Conservation (phyloP, 2,888 invertebrate species). For the Caenorhabditis wallacei region DNA sequence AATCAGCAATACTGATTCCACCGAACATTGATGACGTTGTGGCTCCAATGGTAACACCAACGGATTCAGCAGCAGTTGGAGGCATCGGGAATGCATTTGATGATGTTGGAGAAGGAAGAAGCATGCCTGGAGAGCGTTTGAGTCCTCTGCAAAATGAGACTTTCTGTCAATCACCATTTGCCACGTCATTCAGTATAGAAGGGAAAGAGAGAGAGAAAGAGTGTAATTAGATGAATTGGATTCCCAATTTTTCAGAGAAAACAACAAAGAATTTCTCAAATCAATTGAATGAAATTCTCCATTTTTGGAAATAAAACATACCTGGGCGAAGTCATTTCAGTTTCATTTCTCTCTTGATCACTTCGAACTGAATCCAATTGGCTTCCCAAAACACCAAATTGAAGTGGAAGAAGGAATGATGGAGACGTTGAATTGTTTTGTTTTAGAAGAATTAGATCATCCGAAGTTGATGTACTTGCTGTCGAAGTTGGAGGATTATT, state of each 20-base stretch:
- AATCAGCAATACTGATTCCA: constrained; percentile 35
- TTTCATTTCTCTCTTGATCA: constrained; percentile 55
- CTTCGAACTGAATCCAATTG: constrained; percentile 56
- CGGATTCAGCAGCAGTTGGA: constrained; percentile 56
- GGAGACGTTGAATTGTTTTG: constrained; percentile 52
- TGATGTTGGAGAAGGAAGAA: constrained; percentile 73
- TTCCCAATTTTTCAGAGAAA: neutral
- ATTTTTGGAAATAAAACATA: constrained; percentile 16
- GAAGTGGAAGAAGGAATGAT: constrained; percentile 63
- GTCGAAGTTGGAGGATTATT: constrained; percentile 14
- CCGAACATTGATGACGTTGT: constrained; percentile 59
- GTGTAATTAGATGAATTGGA: constrained; percentile 20
- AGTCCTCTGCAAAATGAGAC: constrained; percentile 71
- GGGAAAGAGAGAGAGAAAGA: neutral
- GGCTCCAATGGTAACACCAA: constrained; percentile 57
- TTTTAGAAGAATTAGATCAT: constrained; percentile 46
- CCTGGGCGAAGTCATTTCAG: constrained; percentile 58
- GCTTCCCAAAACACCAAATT: constrained; percentile 60
- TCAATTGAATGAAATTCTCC: neutral
- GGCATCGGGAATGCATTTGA: constrained; percentile 49
- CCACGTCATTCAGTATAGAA: constrained; percentile 8
- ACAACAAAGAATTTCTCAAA: neutral
- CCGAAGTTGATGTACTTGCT: constrained; percentile 45
- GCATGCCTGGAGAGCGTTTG: constrained; percentile 83
- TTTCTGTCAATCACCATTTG: constrained; percentile 41